phyloP scores from a whole-genome alignment of 2,888 invertebrate species.

The Cabera pusaria region DNA sequence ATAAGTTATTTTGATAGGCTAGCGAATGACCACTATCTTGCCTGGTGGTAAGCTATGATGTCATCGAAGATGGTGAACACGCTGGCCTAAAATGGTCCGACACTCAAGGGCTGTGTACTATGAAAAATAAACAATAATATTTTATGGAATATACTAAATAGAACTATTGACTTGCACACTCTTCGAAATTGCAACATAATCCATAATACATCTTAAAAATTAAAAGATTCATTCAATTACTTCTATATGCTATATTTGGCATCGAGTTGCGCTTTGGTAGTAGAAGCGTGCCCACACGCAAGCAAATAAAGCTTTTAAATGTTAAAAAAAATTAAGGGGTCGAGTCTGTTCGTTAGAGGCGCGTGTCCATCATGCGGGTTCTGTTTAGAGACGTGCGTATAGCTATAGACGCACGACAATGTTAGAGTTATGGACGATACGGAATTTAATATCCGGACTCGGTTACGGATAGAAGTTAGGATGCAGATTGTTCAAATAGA shows the following conservation, averaged over 20 bases:
- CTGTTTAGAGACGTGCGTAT: constrained; percentile 43
- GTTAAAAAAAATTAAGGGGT: constrained; percentile 43
- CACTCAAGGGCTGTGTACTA: no score
- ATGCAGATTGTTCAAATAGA: neutral
- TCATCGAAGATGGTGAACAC: no score
- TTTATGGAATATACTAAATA: no score
- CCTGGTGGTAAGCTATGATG: no score
- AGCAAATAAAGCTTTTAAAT: constrained; percentile 39
- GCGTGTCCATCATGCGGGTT: constrained; percentile 58
- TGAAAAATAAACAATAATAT: no score
- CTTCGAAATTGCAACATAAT: constrained; percentile 20
- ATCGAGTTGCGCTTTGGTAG: constrained; percentile 20
- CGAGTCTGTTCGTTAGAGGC: constrained; percentile 46
- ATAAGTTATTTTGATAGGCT: no score
- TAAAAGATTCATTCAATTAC: no score
- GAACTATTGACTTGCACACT: no score
- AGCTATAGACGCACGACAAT: constrained; percentile 42
- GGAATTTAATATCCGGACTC: constrained; percentile 9
- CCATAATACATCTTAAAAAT: constrained; percentile 13
- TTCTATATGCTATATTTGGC: no score
- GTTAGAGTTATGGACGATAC: constrained; percentile 18
- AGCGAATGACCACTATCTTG: no score
- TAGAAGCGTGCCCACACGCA: constrained; percentile 49
- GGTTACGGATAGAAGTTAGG: constrained; percentile 5
- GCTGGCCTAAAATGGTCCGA: no score